Base-by-base conservation (phyloP, 2,797 vertebrate species). In the Argya squamiceps region DNA sequence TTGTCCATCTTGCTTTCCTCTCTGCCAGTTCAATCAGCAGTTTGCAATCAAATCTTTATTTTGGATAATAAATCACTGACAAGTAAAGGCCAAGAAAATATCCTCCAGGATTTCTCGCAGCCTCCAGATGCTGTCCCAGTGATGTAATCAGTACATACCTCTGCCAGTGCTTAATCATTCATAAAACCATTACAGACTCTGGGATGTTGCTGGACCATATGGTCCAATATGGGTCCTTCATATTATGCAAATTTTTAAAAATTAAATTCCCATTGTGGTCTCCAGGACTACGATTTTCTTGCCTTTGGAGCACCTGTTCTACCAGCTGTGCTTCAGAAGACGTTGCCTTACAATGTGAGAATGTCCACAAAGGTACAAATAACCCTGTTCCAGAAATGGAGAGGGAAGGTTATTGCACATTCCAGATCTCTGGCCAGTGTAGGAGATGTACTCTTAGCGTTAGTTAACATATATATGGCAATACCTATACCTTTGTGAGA, bases 71-170 rank as follows among this genome's bases (percentile, higher is more conserved):
- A 94, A 81, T 36, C 16, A 64, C 36, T 71, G 71, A 74, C 30
- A 73, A 90, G 27, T 53, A 80, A 78, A 78, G 46, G 75, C 41
- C 78, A 89, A 96, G 62, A 43, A 92, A 91, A 91, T 43, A 90
- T 49, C 27, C 70, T 86, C 15, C 27, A 78, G 16, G 27, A 47
- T 88, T 92, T 88, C 69, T 75, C 52, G 49, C 26, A 91, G 19
- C 21, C 52, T 92, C 52, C 77, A 92, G 50, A 92, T 77, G 39
- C 62, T 84, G 52, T 18, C 10, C 22, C 0, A 4, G 32, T 13
- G 11, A 65, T 29, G 14, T 55, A 87, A 90, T 69, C 73, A 62
- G 37, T 27, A 59, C 32, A 21, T 65, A 74, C 5, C 63, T 78
- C 70, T 79, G 67, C 34, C 80, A 92, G 36, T 56, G 41, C 32